phyloP scores from a whole-genome alignment of 2,888 invertebrate genomes.

The Beris chalybata region DNA sequence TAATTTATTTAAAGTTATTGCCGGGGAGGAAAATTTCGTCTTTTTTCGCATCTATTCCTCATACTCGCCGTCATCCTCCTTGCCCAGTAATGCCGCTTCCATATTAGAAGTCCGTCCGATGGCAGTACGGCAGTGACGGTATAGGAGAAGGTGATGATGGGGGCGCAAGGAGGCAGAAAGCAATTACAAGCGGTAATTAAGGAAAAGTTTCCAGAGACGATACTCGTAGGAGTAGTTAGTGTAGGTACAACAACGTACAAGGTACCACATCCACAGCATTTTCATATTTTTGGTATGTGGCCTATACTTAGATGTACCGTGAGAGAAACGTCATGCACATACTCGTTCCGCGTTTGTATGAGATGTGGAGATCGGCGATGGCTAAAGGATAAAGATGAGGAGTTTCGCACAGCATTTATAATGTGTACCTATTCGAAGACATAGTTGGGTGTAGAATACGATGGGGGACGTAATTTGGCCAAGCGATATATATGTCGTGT shows the following conservation, averaged over 20 bases:
- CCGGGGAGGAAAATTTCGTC: constrained; percentile 1
- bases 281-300: no score
- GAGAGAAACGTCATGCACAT: no score
- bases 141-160: neutral
- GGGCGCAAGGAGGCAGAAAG: constrained; percentile 1
- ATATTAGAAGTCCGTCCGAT: neutral
- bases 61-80: neutral
- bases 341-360: no score
- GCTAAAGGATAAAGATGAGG: no score
- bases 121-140: neutral
- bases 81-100: neutral
- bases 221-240: neutral
- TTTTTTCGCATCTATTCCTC: constrained; percentile 4
- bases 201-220: constrained; percentile 5
- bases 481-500: no score
- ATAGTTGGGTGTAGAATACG: no score
- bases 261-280: no score
- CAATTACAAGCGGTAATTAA: constrained; percentile 27
- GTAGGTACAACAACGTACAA: neutral
- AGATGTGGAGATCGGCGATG: no score
- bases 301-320: no score
- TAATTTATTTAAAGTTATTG: constrained; percentile 24
- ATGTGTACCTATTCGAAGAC: no score
- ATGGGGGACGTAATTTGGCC: no score
- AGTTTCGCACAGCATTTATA: no score